phyloP scores from a whole-genome alignment of 2,888 invertebrate genomes.

The Baronia brevicornis region DNA sequence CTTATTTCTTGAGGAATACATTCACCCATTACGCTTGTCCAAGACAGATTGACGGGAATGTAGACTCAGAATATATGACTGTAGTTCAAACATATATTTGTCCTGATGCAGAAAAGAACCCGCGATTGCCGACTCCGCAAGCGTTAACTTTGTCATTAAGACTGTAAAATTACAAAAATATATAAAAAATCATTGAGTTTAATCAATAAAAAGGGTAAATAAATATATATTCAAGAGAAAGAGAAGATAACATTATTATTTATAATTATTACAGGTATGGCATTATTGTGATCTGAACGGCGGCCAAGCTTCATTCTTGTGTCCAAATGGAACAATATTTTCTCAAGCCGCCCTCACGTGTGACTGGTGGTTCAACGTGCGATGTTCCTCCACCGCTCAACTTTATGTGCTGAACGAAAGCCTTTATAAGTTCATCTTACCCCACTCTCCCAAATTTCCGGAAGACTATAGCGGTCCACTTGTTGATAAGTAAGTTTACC shows the following conservation, averaged over 20 bases:
- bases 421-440: conserved; percentile 90
- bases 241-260: not conserved
- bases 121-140: too few relatives aligned
- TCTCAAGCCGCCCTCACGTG: conserved; percentile 91
- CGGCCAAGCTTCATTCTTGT: conserved; percentile 91
- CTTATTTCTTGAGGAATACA: too few relatives aligned
- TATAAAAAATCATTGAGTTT: too few relatives aligned
- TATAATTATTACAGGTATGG: conserved; percentile 80
- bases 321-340: conserved; percentile 93
- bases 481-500: conserved; percentile 82
- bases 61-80: too few relatives aligned
- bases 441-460: conserved; percentile 90
- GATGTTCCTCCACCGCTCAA: conserved; percentile 88
- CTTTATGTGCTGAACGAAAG: conserved; percentile 91
- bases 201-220: not conserved
- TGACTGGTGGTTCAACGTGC: conserved; percentile 96
- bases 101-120: too few relatives aligned
- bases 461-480: conserved; percentile 92
- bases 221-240: not conserved
- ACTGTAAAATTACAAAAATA: too few relatives aligned
- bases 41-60: too few relatives aligned
- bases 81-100: too few relatives aligned
- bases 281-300: conserved; percentile 94
- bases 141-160: too few relatives aligned
- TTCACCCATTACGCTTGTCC: too few relatives aligned